A percentile compares a stretch with the other conserved stretches of the same genome.
These are phyloP conservation scores for Phyllotreta striolata DNA, from an alignment of 2,888 invertebrate genomes.

Conservation along the genomic window DNA sequence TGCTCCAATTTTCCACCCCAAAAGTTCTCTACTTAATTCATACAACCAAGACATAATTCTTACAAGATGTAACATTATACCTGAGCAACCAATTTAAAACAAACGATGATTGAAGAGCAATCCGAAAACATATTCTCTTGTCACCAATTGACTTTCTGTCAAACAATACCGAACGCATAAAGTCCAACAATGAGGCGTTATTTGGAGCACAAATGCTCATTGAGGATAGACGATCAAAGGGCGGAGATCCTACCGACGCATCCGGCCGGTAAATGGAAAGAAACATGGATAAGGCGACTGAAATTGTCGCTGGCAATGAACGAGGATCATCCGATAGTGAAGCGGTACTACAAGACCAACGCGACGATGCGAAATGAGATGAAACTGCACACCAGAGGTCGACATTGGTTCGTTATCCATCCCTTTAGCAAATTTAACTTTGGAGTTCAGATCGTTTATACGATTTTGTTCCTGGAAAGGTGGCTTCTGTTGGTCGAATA, in stretches of 20 bases:
- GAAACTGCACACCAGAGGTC: constrained; percentile 29
- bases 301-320: constrained; percentile 20
- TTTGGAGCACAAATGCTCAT: neutral
- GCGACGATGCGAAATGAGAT: constrained; percentile 22
- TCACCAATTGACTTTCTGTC: too few relatives aligned
- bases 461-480: constrained; percentile 4
- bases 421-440: constrained; percentile 32
- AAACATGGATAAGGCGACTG: constrained; percentile 4
- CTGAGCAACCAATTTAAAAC: too few relatives aligned
- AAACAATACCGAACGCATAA: neutral
- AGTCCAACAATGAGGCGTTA: neutral
- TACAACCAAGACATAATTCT: too few relatives aligned
- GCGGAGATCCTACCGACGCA: neutral
- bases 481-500: neutral
- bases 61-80: too few relatives aligned
- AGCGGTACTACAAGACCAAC: constrained; percentile 23
- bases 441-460: constrained; percentile 17
- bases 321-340: constrained; percentile 22
- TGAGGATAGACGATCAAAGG: neutral
- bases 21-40: too few relatives aligned
- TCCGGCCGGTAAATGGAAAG: constrained; percentile 7
- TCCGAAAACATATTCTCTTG: too few relatives aligned
- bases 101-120: too few relatives aligned
- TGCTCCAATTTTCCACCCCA: too few relatives aligned
- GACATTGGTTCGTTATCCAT: constrained; percentile 32